phyloP scores from a whole-genome alignment of 2,888 invertebrate species.

The Junonia oenone region DNA sequence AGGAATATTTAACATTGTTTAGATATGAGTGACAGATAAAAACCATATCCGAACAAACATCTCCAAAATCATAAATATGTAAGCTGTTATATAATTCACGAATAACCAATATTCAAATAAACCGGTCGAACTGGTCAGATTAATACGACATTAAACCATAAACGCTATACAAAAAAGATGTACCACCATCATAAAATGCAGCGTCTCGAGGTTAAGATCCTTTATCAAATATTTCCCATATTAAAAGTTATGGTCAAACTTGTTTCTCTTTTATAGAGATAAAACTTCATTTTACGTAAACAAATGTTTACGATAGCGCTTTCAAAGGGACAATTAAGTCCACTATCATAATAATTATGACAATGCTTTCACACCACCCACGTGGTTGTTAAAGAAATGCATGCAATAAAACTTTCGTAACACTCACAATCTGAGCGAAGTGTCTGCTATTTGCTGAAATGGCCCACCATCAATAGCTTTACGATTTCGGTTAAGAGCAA shows the following conservation, averaged over 20 bases:
- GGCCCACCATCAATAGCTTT: constrained; percentile 20
- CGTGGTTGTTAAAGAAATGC: constrained; percentile 17
- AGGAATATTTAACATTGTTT: constrained; percentile 25
- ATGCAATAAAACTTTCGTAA: constrained; percentile 24
- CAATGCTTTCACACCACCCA: constrained; percentile 21
- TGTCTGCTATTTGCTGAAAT: constrained; percentile 16
- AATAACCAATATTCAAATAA: neutral
- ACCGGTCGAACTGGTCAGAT: constrained; percentile 16
- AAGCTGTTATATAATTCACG: constrained; percentile 17
- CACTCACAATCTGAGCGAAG: constrained; percentile 15
- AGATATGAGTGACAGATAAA: constrained; percentile 21
- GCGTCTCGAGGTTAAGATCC: constrained; percentile 11
- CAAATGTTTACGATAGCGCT: neutral
- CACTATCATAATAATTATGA: neutral
- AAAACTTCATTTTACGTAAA: too few relatives aligned
- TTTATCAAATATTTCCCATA: constrained; percentile 11
- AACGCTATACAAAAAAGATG: neutral
- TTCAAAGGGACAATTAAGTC: neutral
- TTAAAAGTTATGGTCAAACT: neutral
- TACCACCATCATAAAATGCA: neutral
- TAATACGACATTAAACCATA: constrained; percentile 11
- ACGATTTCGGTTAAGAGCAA: constrained; percentile 21
- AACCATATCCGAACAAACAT: constrained; percentile 9
- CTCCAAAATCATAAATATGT: constrained; percentile 14
- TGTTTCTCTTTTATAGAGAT: neutral